Percentiles rank a stretch among this genome's conserved stretches.
phyloP scores from a whole-genome alignment of 2,113 vertebrate genomes.

The Ceyx melanurus region DNA sequence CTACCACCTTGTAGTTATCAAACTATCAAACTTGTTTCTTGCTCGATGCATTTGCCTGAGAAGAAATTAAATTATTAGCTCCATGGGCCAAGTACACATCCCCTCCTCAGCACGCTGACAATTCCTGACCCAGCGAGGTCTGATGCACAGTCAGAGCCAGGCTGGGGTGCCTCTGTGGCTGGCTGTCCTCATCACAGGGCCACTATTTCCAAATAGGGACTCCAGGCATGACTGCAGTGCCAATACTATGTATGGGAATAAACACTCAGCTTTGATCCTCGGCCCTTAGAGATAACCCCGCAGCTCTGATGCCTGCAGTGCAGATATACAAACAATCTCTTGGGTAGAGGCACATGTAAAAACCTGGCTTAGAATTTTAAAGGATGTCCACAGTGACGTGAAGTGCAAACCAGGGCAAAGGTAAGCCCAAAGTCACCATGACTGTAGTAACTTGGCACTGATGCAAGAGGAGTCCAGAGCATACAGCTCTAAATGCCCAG shows the following conservation, averaged over 20 bases:
- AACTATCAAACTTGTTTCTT: not conserved
- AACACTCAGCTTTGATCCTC: not conserved
- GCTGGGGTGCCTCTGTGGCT: not conserved
- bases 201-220: not conserved
- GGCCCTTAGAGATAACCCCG: not conserved
- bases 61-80: not conserved
- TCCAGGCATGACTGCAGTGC: not conserved
- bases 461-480: not conserved
- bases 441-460: not conserved
- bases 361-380: not conserved
- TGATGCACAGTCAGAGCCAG: not conserved
- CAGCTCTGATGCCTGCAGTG: not conserved
- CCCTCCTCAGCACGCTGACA: not conserved
- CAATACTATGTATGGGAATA: not conserved
- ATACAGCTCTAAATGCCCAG: not conserved
- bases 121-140: not conserved
- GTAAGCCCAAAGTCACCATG: not conserved
- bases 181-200: not conserved
- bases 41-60: not conserved
- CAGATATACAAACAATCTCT: not conserved
- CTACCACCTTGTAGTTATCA: not conserved
- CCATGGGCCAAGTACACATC: fast-evolving
- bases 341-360: not conserved
- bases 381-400: not conserved
- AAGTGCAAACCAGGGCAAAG: not conserved